phyloP scores from a whole-genome alignment of 2,888 invertebrate species.

The Syrphus vitripennis region DNA sequence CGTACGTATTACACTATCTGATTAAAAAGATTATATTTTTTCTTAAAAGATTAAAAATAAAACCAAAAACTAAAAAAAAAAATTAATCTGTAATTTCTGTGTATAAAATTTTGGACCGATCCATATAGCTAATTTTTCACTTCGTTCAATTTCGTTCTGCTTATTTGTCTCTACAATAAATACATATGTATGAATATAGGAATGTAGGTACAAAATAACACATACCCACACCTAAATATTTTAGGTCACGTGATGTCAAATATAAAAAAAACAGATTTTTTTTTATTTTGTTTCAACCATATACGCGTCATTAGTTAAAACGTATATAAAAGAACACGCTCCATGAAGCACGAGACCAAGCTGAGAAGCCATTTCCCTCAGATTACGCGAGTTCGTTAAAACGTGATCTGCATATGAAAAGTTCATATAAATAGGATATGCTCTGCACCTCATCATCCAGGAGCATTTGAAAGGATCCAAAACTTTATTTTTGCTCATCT shows the following conservation, averaged over 20 bases:
- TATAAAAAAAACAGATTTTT: neutral
- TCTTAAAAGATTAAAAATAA: too few species aligned
- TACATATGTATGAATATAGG: neutral
- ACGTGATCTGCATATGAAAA: slow-evolving; percentile 56
- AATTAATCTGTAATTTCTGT: too few species aligned
- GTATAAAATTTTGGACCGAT: too few species aligned
- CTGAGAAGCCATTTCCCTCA: slow-evolving; percentile 37
- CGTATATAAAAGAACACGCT: slow-evolving; percentile 11
- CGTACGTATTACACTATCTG: too few species aligned
- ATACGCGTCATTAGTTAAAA: slow-evolving; percentile 23
- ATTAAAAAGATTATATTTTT: too few species aligned
- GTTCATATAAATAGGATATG: neutral
- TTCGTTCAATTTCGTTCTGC: too few species aligned
- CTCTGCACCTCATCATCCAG: neutral
- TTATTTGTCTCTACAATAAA: neutral
- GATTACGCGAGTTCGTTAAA: slow-evolving; percentile 29
- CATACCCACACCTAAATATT: neutral
- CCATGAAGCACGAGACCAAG: slow-evolving; percentile 10
- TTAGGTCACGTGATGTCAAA: slow-evolving; percentile 10
- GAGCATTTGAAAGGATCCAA: slow-evolving; percentile 6
- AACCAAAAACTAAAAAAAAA: too few species aligned
- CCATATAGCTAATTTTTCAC: too few species aligned
- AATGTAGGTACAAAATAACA: neutral
- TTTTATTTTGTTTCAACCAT: neutral
- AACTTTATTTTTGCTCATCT: slow-evolving; percentile 16